Evolutionary conservation across 92 coral and sea anemone species (phyloP), one percentile per base, ranked within the genome.

Genomic region (Bergia sp.): DNA sequence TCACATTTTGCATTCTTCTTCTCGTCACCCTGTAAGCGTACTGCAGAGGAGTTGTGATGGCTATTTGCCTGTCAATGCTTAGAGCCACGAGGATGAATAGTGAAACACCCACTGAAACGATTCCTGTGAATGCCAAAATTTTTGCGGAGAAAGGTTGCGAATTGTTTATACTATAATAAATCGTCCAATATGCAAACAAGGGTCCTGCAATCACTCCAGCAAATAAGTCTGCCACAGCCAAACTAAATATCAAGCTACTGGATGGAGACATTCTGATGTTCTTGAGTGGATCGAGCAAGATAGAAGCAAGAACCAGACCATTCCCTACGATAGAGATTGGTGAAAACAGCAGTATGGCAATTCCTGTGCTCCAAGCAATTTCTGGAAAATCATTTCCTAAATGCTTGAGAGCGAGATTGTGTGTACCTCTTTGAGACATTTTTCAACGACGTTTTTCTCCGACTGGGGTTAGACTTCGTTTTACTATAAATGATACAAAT

Each of bases 221-320:
- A 7, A 43, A 38, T 38, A 77, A 77, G 23, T 77, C 81, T 43
- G 81, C 81, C 45, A 77, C 37, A 4, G 81, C 81, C 58, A 77
- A 39, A 41, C 29, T 77, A 3, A 77, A 77, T 16, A 77, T 77
- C 29, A 77, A 42, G 5, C 23, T 6, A 41, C 81, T 44, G 1
- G 81, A 77, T 43, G 81, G 81, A 42, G 49, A 8, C 18, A 5
- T 43, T 77, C 81, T 42, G 81, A 77, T 44, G 29, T 77, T 77
- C 38, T 77, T 77, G 81, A 20, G 23, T 20, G 81, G 81, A 42
- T 77, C 81, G 12, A 77, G 57, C 0, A 43, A 4, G 58, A 77
- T 21, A 4, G 81, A 20, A 15, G 39, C 81, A 77, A 77, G 53
- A 21, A 77, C 81, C 0, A 77, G 49, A 20, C 57, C 57, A 43